These are phyloP conservation scores for Ochlodes sylvanus DNA, from an alignment of 2,888 invertebrate genomes.

Conservation along the genomic window DNA sequence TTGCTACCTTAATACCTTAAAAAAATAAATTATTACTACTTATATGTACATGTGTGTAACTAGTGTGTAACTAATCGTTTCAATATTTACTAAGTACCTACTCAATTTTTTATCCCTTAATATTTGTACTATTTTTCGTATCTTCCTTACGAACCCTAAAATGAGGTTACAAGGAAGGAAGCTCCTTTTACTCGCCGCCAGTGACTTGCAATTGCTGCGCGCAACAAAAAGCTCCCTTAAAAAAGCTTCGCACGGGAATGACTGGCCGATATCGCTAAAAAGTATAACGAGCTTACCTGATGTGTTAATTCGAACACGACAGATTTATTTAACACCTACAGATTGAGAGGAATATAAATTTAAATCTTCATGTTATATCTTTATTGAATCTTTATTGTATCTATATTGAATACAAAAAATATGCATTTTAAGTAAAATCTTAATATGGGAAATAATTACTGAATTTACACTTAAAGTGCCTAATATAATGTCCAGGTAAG, in stretches of 20 bases:
- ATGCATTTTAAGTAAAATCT: too few species aligned
- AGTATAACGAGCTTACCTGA: constrained; percentile 68
- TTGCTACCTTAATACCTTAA: too few species aligned
- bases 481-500: too few species aligned
- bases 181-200: constrained; percentile 60
- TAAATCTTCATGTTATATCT: not conserved
- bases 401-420: too few species aligned
- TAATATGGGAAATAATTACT: too few species aligned
- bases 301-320: constrained; percentile 67
- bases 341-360: not conserved
- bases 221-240: constrained; percentile 53
- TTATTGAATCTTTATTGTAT: not conserved
- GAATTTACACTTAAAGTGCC: too few species aligned
- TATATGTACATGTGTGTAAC: too few species aligned
- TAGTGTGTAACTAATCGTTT: too few species aligned
- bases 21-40: too few species aligned
- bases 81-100: too few species aligned
- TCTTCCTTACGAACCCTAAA: constrained; percentile 12
- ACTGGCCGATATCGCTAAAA: constrained; percentile 56
- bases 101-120: too few species aligned
- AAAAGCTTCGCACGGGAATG: constrained; percentile 58
- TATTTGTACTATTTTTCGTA: too few species aligned
- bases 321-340: constrained; percentile 48
- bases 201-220: constrained; percentile 59
- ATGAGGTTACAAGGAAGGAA: constrained; percentile 57